A percentile compares a stretch with the other conserved stretches of the same genome.
Conservation (phyloP, 2,888 invertebrate species). For the Tupiocoris notatus region DNA sequence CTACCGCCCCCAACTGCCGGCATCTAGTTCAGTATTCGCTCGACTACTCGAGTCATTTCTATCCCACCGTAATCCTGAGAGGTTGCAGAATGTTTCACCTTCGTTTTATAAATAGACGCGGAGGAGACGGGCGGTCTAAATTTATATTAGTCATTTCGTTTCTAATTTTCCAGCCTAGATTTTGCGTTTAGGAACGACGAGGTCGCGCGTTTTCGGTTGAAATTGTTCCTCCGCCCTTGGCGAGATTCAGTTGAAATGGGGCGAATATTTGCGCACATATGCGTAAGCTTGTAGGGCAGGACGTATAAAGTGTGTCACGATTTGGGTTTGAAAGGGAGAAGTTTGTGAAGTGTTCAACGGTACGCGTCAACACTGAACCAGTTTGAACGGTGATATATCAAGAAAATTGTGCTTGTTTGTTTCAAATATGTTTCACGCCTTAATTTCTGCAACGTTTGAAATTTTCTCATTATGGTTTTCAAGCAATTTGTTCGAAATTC, state of each 20-base stretch:
- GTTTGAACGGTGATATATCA: not conserved
- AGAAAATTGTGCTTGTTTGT: too few species aligned
- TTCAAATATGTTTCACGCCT: too few species aligned
- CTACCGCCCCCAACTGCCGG: not conserved
- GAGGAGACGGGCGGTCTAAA: not conserved
- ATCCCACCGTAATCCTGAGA: too few species aligned
- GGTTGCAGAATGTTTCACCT: constrained; percentile 22
- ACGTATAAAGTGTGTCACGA: not conserved
- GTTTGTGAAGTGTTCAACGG: not conserved
- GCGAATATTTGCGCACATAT: not conserved
- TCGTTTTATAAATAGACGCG: constrained; percentile 1
- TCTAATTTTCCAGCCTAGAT: not conserved
- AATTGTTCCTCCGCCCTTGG: not conserved
- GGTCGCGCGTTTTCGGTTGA: not conserved
- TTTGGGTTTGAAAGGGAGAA: not conserved
- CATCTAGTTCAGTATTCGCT: not conserved
- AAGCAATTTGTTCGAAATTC: too few species aligned
- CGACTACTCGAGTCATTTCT: too few species aligned
- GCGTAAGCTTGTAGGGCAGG: not conserved
- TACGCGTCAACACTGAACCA: not conserved
- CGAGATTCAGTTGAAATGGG: not conserved
- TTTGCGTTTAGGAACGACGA: constrained; percentile 18
- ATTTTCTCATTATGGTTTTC: too few species aligned
- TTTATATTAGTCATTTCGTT: not conserved
- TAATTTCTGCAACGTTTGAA: too few species aligned